Base-by-base conservation (phyloP, 2,113 vertebrate genomes). In the Noturus placidus region DNA sequence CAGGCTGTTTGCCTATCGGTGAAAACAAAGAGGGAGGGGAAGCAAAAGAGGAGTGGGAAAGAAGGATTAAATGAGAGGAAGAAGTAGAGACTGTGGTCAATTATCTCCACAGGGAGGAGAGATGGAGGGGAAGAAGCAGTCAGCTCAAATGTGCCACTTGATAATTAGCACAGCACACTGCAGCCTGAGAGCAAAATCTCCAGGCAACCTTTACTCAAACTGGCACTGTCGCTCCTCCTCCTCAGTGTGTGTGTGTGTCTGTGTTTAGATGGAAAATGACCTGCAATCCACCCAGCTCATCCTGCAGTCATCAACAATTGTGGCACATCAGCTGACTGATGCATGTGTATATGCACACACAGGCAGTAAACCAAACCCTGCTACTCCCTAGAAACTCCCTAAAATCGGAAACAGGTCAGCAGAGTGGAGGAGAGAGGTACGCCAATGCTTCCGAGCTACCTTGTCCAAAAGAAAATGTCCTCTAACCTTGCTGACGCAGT, bases 351-450 rank as follows among this genome's bases (percentile, higher is more conserved):
- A 46, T 19, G 19, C 69, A 57, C 56, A 61, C 56, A 63, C 35
- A 77, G 8, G 19, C 54, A 46, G 2, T 46, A 42, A 77, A 11
- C 61, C 42, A n/a, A 76, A 67, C n/a, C 57, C 61, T 57, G 2
- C n/a, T 35, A 56, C 82, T 57, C 72, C 82, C 82, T 54, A 6
- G 72, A 78, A 61, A 82, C 79, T 69, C 72, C 63, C 46, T 67
- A 52, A 88, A 69, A 56, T 69, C 46, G 72, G 87, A 88, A 84
- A 84, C 74, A 56, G 59, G 87, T 88, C 87, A 88, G 87, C 87
- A 88, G 30, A 69, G 30, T 27, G 57, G 80, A 83, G 70, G 56
- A 46, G 57, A 77, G 46, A 67, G 72, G 59, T 22, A 27, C 11
- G 52, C 87, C 82, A 57, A 69, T 30, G 61, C 74, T 88, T 88